phyloP scores from a whole-genome alignment of 2,113 vertebrate genomes.

The Python bivittatus region DNA sequence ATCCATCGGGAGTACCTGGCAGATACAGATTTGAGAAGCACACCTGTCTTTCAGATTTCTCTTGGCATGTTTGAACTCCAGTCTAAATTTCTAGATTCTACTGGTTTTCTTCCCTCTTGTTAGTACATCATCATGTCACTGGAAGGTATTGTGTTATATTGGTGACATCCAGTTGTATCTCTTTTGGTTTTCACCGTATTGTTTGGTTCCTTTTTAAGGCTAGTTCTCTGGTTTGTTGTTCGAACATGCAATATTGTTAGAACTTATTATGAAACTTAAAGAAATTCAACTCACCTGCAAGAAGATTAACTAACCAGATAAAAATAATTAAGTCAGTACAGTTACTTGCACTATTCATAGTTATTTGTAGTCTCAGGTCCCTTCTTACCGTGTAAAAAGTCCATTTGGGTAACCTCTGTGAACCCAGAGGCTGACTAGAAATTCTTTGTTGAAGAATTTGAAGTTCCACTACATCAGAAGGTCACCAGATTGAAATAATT shows the following conservation, averaged over 20 bases:
- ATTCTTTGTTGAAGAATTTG: background rate
- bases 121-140: background rate
- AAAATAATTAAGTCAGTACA: background rate
- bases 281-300: background rate
- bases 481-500: background rate
- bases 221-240: background rate
- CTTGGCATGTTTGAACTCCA: background rate
- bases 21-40: background rate
- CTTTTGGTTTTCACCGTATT: background rate
- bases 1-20: background rate
- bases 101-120: background rate
- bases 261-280: background rate
- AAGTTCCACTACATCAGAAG: background rate
- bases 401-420: background rate
- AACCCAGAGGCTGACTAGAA: background rate
- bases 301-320: background rate
- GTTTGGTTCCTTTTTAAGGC: background rate
- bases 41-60: no score
- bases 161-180: background rate
- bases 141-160: background rate
- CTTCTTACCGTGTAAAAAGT: background rate
- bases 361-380: background rate
- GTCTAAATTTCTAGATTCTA: background rate
- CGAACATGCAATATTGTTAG: background rate
- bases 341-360: background rate